Conservation (phyloP, 2,797 vertebrate species). For the Microctenopoma steveboyesi region DNA sequence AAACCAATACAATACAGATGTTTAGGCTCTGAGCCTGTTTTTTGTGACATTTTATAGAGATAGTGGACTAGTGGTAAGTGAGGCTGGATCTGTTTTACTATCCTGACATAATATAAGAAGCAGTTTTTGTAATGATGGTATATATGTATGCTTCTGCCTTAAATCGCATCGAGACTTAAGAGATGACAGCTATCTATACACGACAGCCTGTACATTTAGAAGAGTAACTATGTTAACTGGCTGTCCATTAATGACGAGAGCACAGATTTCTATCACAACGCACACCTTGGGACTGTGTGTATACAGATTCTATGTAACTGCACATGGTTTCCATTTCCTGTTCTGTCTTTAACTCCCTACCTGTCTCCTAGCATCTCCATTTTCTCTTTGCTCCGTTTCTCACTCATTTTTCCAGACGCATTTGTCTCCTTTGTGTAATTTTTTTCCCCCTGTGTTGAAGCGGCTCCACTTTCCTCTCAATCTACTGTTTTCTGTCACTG, state of each 20-base stretch:
- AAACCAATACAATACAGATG: no score
- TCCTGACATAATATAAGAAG: no score
- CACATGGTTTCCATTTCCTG: slow-evolving; percentile 74
- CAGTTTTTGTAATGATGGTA: no score
- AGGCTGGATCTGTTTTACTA: no score
- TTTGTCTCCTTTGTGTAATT: slow-evolving; percentile 27
- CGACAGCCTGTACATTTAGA: slow-evolving; percentile 1
- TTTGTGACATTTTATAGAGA: no score
- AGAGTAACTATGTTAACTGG: neutral
- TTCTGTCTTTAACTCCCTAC: slow-evolving; percentile 27
- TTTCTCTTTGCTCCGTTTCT: slow-evolving; percentile 50
- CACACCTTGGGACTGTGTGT: slow-evolving; percentile 29
- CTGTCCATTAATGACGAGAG: neutral
- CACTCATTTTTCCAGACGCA: slow-evolving; percentile 22
- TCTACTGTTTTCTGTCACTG: neutral
- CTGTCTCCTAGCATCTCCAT: slow-evolving; percentile 39
- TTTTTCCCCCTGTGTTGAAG: slow-evolving; percentile 6
- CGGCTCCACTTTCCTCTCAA: neutral
- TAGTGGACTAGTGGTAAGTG: no score
- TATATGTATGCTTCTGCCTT: neutral
- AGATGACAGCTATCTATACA: neutral
- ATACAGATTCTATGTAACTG: slow-evolving; percentile 55
- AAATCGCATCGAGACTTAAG: no score
- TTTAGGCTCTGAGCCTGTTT: no score
- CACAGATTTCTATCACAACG: no score